Base-by-base conservation (phyloP, 1,140 invertebrate genomes). In the Drosophila orosa region DNA sequence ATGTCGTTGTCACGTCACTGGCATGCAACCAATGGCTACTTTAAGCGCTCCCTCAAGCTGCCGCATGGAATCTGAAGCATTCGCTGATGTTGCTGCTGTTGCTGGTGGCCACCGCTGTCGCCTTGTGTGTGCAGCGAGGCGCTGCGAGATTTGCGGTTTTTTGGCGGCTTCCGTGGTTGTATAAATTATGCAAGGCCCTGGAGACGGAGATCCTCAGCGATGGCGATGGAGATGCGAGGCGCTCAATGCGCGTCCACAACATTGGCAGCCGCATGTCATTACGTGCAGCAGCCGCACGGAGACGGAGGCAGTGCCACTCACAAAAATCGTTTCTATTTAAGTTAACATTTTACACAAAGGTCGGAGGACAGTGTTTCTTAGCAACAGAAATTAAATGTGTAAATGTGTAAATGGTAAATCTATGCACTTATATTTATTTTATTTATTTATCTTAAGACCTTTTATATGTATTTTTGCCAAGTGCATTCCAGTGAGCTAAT, bases 261-360 rank as follows among this genome's bases (percentile, higher is more conserved):
- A 78, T 87, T 87, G 82, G 62, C 83, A 79, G 82, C 74, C 82
- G 78, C 83, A 87, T 86, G 82, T 82, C 83, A 86, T 87, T 87
- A 82, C 83, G 79, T 87, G 82, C 74, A 62, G 74, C 61, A 74
- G 40, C 5, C 50, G 31, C 68, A 74, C 68, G 5, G 22, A 66
- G 27, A 74, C 68, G 5, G 22, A 66, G 27, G 44, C 42, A 47
- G 50, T 47, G 62, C 48, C 75, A 68, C 65, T 66, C 22, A 25
- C 10, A 65, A 17, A 33, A 68, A 68, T 27, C 2, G 1, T 40
- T 29, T 59, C 3, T 10, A 35, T 33, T 35, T 35, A 1, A 15
- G 13, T 10, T 22, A 5, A 12, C 4, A 22, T 5, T 15, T 9
- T 15, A 15, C 7, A 19, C 4, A 8, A 50, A 12, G 9, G 5